These are phyloP conservation scores for Diacarnus erythraeanus DNA, from an alignment of 37 sponge, comb jelly and placozoan species.

Conservation along the genomic window DNA sequence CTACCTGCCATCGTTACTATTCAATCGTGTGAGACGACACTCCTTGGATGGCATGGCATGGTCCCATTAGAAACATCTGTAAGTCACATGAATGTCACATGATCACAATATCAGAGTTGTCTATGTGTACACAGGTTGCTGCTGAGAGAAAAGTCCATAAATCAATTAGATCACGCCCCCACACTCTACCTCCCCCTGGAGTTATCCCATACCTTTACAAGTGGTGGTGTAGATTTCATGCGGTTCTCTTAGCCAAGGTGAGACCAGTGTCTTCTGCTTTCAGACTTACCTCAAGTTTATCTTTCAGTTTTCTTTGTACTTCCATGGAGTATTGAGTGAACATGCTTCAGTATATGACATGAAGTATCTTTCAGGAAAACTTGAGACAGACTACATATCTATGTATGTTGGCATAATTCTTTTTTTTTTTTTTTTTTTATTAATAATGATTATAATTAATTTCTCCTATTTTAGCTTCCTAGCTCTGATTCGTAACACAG, in stretches of 20 bases:
- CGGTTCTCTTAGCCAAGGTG: slow-evolving; percentile 51
- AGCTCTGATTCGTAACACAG: slow-evolving; percentile 22
- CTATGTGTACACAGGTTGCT: slow-evolving; percentile 13
- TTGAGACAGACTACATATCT: slow-evolving; percentile 38
- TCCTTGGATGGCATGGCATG: slow-evolving; percentile 33
- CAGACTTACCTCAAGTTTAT: too few relatives aligned
- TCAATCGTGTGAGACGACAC: slow-evolving; percentile 37
- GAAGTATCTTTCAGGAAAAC: slow-evolving; percentile 46
- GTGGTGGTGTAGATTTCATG: slow-evolving; percentile 59
- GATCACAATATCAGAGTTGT: not conserved
- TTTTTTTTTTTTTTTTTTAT: not conserved
- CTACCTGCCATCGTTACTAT: slow-evolving; percentile 47
- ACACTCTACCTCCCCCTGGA: slow-evolving; percentile 17
- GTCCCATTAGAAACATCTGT: slow-evolving; percentile 24
- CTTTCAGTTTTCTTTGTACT: slow-evolving; percentile 59
- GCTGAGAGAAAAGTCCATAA: slow-evolving; percentile 4
- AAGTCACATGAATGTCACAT: not conserved
- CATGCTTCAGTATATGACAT: slow-evolving; percentile 55
- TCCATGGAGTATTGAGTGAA: slow-evolving; percentile 39
- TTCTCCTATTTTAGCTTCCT: slow-evolving; percentile 8
- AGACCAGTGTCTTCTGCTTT: too few relatives aligned
- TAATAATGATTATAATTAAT: not conserved
- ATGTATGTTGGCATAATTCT: not conserved
- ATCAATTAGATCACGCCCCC: slow-evolving; percentile 8
- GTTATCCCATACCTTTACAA: slow-evolving; percentile 53